phyloP scores from a whole-genome alignment of 2,113 vertebrate species.

The Ramphastos sulfuratus region DNA sequence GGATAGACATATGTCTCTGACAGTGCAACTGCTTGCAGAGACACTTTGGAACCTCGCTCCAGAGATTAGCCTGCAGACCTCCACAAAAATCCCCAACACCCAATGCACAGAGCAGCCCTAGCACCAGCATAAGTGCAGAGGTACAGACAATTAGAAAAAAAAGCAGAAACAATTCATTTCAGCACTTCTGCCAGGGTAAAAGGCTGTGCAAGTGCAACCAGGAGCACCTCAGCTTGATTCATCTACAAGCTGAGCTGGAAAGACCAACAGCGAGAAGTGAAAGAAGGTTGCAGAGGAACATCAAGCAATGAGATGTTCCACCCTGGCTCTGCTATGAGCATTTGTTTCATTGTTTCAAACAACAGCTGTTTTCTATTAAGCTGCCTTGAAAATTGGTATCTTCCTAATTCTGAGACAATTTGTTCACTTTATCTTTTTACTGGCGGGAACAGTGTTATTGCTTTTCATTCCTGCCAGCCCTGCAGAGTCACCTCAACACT shows the following conservation, averaged over 20 bases:
- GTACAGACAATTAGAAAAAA: neutral
- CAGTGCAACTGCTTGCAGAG: neutral
- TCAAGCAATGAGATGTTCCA: neutral
- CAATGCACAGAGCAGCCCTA: too few relatives aligned
- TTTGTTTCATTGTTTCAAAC: slow-evolving; percentile 15
- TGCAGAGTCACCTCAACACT: neutral
- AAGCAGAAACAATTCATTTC: neutral
- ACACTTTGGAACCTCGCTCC: neutral
- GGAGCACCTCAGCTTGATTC: neutral
- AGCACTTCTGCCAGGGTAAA: neutral
- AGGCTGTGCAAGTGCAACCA: too few relatives aligned
- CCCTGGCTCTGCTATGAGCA: neutral
- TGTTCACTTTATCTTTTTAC: slow-evolving; percentile 37
- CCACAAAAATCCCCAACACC: neutral
- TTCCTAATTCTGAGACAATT: slow-evolving; percentile 28
- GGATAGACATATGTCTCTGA: neutral
- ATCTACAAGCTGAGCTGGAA: neutral
- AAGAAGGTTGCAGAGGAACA: neutral
- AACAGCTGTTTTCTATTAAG: slow-evolving; percentile 29
- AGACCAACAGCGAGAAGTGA: neutral
- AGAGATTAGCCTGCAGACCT: neutral
- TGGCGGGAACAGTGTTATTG: slow-evolving; percentile 33
- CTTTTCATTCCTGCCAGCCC: slow-evolving; percentile 34
- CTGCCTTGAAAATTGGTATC: slow-evolving; percentile 40
- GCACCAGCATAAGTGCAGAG: neutral